Conservation (phyloP, 2,113 vertebrate genomes). For the Gallinago media region DNA sequence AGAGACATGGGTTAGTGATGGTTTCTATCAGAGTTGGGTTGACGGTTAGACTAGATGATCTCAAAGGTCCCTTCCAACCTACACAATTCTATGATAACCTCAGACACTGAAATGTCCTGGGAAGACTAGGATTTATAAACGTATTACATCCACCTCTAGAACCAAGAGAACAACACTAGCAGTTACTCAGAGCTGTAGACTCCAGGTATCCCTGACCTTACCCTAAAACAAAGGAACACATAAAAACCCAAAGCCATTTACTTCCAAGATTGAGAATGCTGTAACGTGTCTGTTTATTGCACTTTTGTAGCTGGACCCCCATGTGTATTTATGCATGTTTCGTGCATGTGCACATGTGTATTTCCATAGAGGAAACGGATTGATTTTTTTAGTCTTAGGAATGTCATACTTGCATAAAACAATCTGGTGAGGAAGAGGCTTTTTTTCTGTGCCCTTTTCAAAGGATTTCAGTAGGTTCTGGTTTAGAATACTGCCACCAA, state of each 20-base stretch:
- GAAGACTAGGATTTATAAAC: not conserved
- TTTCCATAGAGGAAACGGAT: no score
- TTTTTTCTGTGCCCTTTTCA: not conserved
- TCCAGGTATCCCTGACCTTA: not conserved
- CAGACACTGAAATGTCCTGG: not conserved
- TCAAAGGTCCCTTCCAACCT: no score
- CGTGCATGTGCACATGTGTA: no score
- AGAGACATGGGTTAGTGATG: no score
- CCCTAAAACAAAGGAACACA: not conserved
- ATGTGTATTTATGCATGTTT: no score
- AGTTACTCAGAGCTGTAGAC: not conserved
- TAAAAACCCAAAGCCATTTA: no score
- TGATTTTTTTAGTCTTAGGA: not conserved
- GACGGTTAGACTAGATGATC: no score
- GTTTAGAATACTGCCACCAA: not conserved
- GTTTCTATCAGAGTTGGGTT: no score
- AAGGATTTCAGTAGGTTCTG: not conserved
- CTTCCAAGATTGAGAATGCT: no score
- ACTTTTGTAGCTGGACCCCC: no score
- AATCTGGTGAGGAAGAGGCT: not conserved
- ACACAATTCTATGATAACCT: not conserved
- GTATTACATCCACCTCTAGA: not conserved
- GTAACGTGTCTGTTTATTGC: no score
- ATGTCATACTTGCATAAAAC: not conserved
- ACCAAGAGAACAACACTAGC: not conserved